These are phyloP conservation scores for Lycaon pictus DNA, from an alignment of 2,113 vertebrate genomes.

Conservation along the genomic window DNA sequence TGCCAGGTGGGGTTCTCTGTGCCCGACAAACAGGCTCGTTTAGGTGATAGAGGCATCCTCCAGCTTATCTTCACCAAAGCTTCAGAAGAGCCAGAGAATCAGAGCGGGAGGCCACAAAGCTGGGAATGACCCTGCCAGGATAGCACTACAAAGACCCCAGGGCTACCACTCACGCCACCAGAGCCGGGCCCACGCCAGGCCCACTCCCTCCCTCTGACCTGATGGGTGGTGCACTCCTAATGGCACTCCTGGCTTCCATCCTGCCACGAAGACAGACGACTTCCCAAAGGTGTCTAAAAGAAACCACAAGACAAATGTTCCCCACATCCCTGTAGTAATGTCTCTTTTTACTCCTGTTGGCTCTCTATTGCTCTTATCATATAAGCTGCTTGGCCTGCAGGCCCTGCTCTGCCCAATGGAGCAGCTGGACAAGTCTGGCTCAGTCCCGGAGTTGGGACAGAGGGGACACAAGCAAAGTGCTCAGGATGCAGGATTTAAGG, in stretches of 20 bases:
- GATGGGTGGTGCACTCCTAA: neutral
- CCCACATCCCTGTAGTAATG: accelerated
- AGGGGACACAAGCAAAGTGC: neutral
- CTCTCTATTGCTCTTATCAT: neutral
- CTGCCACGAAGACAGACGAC: neutral
- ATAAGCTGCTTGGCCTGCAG: neutral
- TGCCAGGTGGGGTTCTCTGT: neutral
- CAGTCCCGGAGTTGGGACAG: neutral
- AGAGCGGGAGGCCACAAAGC: neutral
- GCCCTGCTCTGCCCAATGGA: neutral
- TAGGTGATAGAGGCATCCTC: neutral
- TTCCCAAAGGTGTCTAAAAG: neutral
- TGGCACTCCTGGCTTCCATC: neutral
- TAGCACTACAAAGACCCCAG: no score
- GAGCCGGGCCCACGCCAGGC: neutral
- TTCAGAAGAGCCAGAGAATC: neutral
- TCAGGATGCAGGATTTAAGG: neutral
- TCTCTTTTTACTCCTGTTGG: neutral
- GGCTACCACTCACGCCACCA: accelerated
- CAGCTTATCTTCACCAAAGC: neutral
- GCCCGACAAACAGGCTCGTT: neutral
- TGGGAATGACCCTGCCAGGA: neutral
- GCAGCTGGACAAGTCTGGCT: neutral
- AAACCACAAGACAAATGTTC: neutral
- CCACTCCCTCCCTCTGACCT: neutral